A percentile compares a stretch with the other conserved stretches of the same genome.
phyloP scores from a whole-genome alignment of 1,140 invertebrate species.

The Polyergus mexicanus region DNA sequence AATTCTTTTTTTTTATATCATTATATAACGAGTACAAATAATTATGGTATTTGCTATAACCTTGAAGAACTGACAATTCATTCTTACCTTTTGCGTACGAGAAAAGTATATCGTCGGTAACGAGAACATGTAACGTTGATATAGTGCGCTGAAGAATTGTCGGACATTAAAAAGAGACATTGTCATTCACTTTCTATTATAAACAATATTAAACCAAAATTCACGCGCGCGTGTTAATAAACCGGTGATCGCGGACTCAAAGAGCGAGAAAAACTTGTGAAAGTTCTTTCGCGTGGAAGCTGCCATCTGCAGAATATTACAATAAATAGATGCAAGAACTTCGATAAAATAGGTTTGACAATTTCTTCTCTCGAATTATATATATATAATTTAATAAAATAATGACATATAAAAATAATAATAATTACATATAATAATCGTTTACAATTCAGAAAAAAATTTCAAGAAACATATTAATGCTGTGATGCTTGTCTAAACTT shows the following conservation, averaged over 20 bases:
- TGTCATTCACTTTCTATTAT: constrained; percentile 64
- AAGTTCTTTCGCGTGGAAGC: neutral
- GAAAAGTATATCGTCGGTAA: constrained; percentile 81
- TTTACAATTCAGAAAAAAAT: neutral
- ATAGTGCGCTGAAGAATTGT: constrained; percentile 79
- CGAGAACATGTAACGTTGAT: constrained; percentile 74
- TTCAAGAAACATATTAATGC: neutral
- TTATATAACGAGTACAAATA: constrained; percentile 77
- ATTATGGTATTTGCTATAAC: constrained; percentile 71
- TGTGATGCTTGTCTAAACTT: neutral
- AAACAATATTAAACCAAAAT: constrained; percentile 62
- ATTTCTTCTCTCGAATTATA: too few species aligned
- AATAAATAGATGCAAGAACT: neutral
- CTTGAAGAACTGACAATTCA: constrained; percentile 59
- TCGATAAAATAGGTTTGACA: neutral
- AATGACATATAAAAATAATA: too few species aligned
- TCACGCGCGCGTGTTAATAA: neutral
- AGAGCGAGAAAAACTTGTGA: neutral
- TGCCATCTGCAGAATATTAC: neutral
- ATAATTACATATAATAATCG: too few species aligned
- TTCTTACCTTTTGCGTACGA: constrained; percentile 83
- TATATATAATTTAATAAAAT: too few species aligned
- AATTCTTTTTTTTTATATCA: constrained; percentile 48
- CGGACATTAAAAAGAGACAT: constrained; percentile 78
- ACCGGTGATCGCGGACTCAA: neutral